phyloP scores from a whole-genome alignment of 2,888 invertebrate species.

The Platycnemis pennipes region DNA sequence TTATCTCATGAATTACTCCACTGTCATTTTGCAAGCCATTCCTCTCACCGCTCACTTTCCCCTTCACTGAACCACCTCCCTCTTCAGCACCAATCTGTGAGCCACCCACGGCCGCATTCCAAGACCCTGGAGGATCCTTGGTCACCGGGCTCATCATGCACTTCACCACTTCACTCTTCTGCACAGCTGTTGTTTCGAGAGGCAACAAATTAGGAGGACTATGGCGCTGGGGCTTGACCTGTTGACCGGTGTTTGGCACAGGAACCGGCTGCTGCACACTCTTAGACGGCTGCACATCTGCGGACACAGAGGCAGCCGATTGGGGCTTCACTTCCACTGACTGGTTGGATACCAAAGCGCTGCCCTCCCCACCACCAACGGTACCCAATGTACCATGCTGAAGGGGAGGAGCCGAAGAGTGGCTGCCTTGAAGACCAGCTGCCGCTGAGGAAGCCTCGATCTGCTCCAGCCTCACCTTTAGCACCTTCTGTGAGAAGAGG shows the following conservation, averaged over 20 bases:
- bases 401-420: conserved; percentile 16
- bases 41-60: conserved; percentile 76
- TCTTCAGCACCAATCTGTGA: conserved; percentile 75
- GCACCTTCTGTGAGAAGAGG: conserved; percentile 77
- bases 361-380: not conserved
- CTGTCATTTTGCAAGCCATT: conserved; percentile 76
- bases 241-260: not conserved
- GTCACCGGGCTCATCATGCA: conserved; percentile 78
- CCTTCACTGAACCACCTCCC: conserved; percentile 72
- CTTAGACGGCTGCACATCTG: not conserved
- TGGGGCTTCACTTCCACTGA: not conserved
- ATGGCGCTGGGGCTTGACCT: not conserved
- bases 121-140: conserved; percentile 78
- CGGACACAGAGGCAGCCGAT: not conserved
- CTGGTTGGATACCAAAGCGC: not conserved
- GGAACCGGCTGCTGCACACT: not conserved
- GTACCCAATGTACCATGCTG: conserved; percentile 19
- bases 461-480: conserved; percentile 81
- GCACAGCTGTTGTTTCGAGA: not conserved
- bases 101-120: conserved; percentile 73
- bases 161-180: conserved; percentile 2
- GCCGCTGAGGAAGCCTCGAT: conserved; percentile 75
- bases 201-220: conserved; percentile 60
- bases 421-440: not conserved
- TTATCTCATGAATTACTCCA: conserved; percentile 72